A percentile compares a stretch with the other conserved stretches of the same genome.
These are phyloP conservation scores for Peromyscus nudipes DNA, from an alignment of 2,797 vertebrate species.

Conservation along the genomic window DNA sequence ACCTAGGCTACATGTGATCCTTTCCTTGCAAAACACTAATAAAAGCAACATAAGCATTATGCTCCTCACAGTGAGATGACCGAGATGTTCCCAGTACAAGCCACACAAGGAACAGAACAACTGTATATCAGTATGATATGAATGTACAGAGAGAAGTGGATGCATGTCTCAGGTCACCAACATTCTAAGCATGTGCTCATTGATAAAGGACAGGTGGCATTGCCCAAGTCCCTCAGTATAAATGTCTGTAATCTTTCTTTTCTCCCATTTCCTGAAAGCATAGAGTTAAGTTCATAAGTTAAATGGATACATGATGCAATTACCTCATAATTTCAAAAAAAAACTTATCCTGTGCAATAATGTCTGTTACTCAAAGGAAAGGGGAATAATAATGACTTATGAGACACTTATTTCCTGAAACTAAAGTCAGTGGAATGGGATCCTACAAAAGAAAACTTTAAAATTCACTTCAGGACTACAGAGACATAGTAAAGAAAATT, in stretches of 20 bases:
- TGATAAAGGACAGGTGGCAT: background rate
- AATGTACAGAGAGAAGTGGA: background rate
- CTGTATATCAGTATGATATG: no score
- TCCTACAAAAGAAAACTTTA: slow-evolving; percentile 3
- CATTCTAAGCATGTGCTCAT: background rate
- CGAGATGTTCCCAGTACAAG: background rate
- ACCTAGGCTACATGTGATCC: background rate
- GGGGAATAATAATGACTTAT: slow-evolving; percentile 7
- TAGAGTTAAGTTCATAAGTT: background rate
- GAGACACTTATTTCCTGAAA: background rate
- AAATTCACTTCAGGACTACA: slow-evolving; percentile 3
- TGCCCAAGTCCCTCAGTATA: background rate
- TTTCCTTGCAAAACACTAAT: background rate
- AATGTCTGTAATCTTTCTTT: background rate
- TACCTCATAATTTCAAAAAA: background rate
- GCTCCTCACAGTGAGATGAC: background rate
- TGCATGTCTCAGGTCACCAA: background rate
- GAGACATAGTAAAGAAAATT: slow-evolving; percentile 47
- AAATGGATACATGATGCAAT: background rate
- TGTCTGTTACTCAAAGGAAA: slow-evolving; percentile 15
- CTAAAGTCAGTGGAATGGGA: background rate
- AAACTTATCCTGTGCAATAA: background rate
- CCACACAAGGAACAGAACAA: background rate
- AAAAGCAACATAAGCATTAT: background rate
- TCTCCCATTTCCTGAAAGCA: background rate